These are phyloP conservation scores for Microcebus murinus DNA, from an alignment of 2,113 vertebrate species.

Conservation along the genomic window DNA sequence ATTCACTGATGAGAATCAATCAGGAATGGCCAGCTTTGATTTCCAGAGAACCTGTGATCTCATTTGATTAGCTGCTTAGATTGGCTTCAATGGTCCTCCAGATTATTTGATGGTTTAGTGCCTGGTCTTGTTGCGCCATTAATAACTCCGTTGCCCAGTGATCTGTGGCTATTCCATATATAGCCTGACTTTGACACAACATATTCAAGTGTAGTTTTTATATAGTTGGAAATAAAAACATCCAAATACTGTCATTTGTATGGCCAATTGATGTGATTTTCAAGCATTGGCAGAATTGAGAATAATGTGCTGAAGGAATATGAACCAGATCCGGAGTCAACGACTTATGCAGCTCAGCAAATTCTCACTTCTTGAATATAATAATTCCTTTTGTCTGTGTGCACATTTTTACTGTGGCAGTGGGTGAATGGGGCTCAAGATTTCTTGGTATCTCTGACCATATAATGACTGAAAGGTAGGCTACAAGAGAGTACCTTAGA, in stretches of 20 bases:
- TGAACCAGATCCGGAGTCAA: not conserved
- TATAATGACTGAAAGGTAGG: not conserved
- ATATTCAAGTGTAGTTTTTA: slow-evolving; percentile 6
- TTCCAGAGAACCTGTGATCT: slow-evolving; percentile 59
- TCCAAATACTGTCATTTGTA: not conserved
- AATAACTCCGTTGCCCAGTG: slow-evolving; percentile 20
- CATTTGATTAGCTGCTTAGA: slow-evolving; percentile 67
- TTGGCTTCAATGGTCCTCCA: slow-evolving; percentile 40
- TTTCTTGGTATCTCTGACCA: not conserved
- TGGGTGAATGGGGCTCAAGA: not conserved
- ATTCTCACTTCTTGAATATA: not conserved
- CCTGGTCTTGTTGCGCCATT: not conserved
- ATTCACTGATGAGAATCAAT: slow-evolving; percentile 36
- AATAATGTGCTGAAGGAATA: not conserved
- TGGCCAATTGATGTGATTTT: not conserved
- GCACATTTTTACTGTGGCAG: not conserved
- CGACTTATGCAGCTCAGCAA: not conserved
- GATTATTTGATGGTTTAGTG: slow-evolving; percentile 51
- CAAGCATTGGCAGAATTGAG: slow-evolving; percentile 31
- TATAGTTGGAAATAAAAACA: slow-evolving; percentile 53
- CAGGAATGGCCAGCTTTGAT: slow-evolving; percentile 27
- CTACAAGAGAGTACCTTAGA: not conserved
- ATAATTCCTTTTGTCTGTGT: not conserved
- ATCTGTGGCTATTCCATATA: slow-evolving; percentile 8
- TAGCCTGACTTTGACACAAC: not conserved